phyloP scores from a whole-genome alignment of 2,888 invertebrate genomes.

The Hypena proboscidalis region DNA sequence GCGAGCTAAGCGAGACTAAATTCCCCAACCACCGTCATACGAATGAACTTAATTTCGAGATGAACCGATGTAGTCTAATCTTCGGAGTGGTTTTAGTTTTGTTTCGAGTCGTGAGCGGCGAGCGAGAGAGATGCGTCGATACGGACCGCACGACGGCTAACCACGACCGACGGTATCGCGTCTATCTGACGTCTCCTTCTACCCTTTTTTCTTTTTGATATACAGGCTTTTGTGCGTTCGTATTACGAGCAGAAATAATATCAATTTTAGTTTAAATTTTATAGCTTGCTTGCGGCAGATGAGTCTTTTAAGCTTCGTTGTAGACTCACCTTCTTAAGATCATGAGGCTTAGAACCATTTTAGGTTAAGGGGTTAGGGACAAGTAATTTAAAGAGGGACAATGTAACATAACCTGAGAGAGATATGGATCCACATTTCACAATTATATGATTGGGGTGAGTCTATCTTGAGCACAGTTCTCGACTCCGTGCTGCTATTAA shows the following conservation, averaged over 20 bases:
- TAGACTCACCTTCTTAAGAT: too few species aligned
- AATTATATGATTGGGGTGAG: too few species aligned
- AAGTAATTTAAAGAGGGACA: too few species aligned
- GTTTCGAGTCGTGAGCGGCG: conserved; percentile 51
- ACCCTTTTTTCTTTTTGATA: conserved; percentile 56
- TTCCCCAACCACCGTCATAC: conserved; percentile 14
- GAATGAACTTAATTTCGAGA: conserved; percentile 32
- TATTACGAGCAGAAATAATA: conserved; percentile 31
- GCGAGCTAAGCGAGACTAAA: too few species aligned
- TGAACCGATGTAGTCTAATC: conserved; percentile 44
- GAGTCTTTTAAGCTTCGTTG: too few species aligned
- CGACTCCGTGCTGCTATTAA: too few species aligned
- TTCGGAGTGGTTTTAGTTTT: conserved; percentile 47
- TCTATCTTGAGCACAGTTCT: too few species aligned
- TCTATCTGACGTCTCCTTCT: conserved; percentile 53
- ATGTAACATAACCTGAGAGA: too few species aligned
- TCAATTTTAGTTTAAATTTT: neutral
- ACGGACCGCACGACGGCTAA: conserved; percentile 44
- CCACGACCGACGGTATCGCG: conserved; percentile 56
- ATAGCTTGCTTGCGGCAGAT: neutral
- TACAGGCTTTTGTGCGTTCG: conserved; percentile 50
- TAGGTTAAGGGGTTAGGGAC: too few species aligned
- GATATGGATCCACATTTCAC: too few species aligned
- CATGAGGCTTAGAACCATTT: too few species aligned
- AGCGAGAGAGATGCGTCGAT: conserved; percentile 58